Conservation (phyloP, 2,888 invertebrate genomes). For the Strigamia maritima region DNA sequence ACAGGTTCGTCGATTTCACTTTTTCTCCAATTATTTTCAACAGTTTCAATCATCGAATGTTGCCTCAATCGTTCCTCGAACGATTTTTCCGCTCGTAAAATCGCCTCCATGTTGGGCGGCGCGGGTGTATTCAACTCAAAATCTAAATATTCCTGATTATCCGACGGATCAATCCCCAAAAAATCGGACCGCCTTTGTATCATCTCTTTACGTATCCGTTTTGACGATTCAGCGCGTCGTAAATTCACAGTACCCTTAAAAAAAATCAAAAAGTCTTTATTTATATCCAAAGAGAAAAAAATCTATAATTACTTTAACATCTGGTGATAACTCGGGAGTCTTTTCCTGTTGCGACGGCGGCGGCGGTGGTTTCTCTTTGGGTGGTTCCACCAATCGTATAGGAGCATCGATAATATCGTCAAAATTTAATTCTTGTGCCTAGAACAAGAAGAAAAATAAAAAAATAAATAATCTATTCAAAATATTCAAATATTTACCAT, state of each 20-base stretch:
- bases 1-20: constrained; percentile 52
- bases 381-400: constrained; percentile 67
- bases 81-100: constrained; percentile 70
- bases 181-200: constrained; percentile 80
- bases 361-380: constrained; percentile 82
- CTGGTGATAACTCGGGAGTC: background rate
- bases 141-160: constrained; percentile 43
- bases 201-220: constrained; percentile 77
- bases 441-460: background rate
- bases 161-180: constrained; percentile 68
- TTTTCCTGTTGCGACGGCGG: constrained; percentile 64
- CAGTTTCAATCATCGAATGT: background rate
- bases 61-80: constrained; percentile 35
- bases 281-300: background rate
- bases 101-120: constrained; percentile 74
- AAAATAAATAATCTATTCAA: background rate
- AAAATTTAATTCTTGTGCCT: constrained; percentile 36
- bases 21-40: background rate
- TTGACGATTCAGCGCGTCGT: constrained; percentile 62
- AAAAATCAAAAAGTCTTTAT: background rate
- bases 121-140: constrained; percentile 54
- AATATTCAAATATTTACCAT: too few relatives aligned
- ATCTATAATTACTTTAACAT: background rate
- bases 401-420: constrained; percentile 54
- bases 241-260: background rate